phyloP scores from a whole-genome alignment of 2,888 invertebrate species.

The Ectemnius continuus region DNA sequence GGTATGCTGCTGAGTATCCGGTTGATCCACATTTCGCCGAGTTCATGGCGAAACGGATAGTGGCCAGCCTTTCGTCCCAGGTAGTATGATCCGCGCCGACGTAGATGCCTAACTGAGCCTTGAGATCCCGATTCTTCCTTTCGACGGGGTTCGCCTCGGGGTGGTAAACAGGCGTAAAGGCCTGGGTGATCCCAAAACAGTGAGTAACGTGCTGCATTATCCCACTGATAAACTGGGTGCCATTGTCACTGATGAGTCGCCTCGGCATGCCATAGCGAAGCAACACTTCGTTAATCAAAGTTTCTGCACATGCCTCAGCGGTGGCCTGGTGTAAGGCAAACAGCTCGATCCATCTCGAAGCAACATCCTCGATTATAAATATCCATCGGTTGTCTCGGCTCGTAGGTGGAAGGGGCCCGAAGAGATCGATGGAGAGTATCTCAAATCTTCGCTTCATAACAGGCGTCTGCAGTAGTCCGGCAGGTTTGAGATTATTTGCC shows the following conservation, averaged over 20 bases:
- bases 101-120: constrained; percentile 63
- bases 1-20: constrained; percentile 65
- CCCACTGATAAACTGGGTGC: constrained; percentile 66
- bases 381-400: constrained; percentile 37
- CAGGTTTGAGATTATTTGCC: too few relatives aligned
- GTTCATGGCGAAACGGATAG: constrained; percentile 73
- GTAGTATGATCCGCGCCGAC: constrained; percentile 59
- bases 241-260: constrained; percentile 70
- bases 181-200: background rate
- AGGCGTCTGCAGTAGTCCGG: too few relatives aligned
- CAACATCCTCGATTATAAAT: constrained; percentile 55
- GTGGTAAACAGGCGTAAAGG: constrained; percentile 26
- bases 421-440: too few relatives aligned
- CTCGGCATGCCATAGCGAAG: constrained; percentile 69
- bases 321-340: constrained; percentile 64
- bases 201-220: constrained; percentile 68
- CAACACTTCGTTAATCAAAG: constrained; percentile 67
- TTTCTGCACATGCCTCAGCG: constrained; percentile 62
- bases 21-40: too few relatives aligned
- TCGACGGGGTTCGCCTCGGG: constrained; percentile 70
- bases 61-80: constrained; percentile 66
- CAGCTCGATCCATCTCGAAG: constrained; percentile 65
- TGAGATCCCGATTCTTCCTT: constrained; percentile 67
- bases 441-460: too few relatives aligned
- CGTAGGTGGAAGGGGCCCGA: too few relatives aligned